Base-by-base conservation (phyloP, 1,140 invertebrate genomes). In the Carposina sasakii region DNA sequence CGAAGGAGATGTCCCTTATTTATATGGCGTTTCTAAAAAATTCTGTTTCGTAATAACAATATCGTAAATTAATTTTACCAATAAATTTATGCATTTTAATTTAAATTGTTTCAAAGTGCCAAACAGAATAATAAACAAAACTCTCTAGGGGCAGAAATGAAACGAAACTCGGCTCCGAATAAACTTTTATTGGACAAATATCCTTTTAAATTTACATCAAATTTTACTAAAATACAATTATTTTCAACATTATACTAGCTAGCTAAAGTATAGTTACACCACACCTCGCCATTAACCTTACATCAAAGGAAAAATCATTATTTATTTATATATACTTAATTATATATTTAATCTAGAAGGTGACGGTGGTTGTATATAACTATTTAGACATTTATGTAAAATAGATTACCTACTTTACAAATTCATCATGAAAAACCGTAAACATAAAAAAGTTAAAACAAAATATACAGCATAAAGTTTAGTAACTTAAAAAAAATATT, bases 141-240 rank as follows among this genome's bases (percentile, higher is more conserved):
- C 42, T n/a, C n/a, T n/a, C n/a, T n/a, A n/a, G n/a, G n/a, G n/a
- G n/a, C n/a, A n/a, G n/a, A 57, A 76, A 72, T 68, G 48, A 77
- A 81, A 78, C 65, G 45, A 56, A 31, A 24, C 53, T 66, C 60
- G 62, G 71, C 73, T 78, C 67, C 67, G 73, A 75, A 78, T 76
- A 76, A 81, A 73, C 63, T 66, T 81, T 76, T 81, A 81, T 76
- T 81, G 71, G 74, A 76, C 67, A 76, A 72, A 76, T 67, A 54
- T 67, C 33, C 69, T 65, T 58, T 66, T 68, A 59, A 67, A 67
- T 68, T 60, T 73, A 76, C 73, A 75, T 67, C 66, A 75, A 78
- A 64, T 56, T 63, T 52, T 76, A 75, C 51, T 70, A 69, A 72
- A 76, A 73, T 77, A 75, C 65, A 75, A 71, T 73, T 63, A 75